Evolutionary conservation across 2,888 invertebrate genomes (phyloP).

Genomic region (Coecobrya sp.): DNA sequence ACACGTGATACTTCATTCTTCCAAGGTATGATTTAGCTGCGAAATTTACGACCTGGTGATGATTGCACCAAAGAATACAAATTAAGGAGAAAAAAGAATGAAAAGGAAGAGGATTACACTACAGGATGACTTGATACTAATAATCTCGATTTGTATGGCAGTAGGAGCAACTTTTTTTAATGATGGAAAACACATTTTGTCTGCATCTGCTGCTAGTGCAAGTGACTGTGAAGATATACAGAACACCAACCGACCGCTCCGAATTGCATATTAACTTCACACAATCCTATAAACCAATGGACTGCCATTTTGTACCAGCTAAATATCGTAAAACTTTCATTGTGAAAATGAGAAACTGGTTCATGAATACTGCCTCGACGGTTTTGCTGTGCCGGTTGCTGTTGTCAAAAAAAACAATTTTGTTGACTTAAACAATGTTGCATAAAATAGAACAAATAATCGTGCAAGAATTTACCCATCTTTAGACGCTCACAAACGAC

Average conservation of each 20-base stretch:
- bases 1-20: slow-evolving; percentile 44
- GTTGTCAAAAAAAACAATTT: neutral
- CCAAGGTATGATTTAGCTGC: slow-evolving; percentile 26
- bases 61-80: slow-evolving; percentile 51
- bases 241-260: neutral
- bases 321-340: neutral
- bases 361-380: neutral
- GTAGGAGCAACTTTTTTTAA: slow-evolving; percentile 27
- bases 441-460: slow-evolving; percentile 60
- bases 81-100: slow-evolving; percentile 31
- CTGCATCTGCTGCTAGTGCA: neutral
- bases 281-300: slow-evolving; percentile 14
- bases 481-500: neutral
- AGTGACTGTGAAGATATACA: neutral
- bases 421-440: slow-evolving; percentile 20
- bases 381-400: neutral
- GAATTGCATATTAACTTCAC: slow-evolving; percentile 14
- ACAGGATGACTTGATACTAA: neutral
- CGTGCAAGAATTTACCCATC: slow-evolving; percentile 50
- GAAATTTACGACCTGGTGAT: slow-evolving; percentile 62
- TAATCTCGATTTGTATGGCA: slow-evolving; percentile 37
- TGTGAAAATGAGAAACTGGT: slow-evolving; percentile 11
- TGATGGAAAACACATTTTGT: slow-evolving; percentile 23
- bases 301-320: slow-evolving; percentile 3
- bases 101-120: slow-evolving; percentile 50